Base-by-base conservation (phyloP, 2,888 invertebrate genomes). In the Colostygia pectinataria region DNA sequence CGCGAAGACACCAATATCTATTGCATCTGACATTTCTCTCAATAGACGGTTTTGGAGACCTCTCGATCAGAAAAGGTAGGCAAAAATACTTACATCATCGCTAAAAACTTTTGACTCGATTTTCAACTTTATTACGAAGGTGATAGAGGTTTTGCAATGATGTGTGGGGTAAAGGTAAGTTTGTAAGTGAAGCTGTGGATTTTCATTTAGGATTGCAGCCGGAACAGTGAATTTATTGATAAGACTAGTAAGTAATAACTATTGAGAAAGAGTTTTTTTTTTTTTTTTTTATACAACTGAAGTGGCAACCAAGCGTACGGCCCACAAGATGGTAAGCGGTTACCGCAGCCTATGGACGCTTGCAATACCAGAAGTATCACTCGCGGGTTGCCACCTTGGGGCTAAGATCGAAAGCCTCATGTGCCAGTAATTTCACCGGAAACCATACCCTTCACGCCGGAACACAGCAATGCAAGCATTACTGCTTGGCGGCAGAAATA, bases 1-100 rank as follows among this genome's bases (percentile, higher is more conserved):
- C 42, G 34, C 37, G 28, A 40, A 54, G 49, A 31, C 46, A 38
- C 45, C 50, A 36, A 54, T 54, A 40, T 52, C 49, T 45, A 55
- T 52, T 50, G 49, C 47, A 52, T 41, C 33, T 49, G 46, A 52
- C 46, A 37, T 25, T 33, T 29, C 47, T 37, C 47, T 49, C 46
- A 47, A 53, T 55, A 31, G 54, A 46, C 36, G 52, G 46, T 42
- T 45, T 50, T 39, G 49, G 43, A 13, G 37, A 33, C 34, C 34
- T 27, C 28, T 43, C 39, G 49, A 39, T 50, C 33, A 39, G 38
- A 45, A 45, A 37, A 25, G 45, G 18, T 45, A 9, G 13, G 4
- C 25, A 13, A 13, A 33, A 9, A 18, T 32, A 36, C 9, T 24
- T 37, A 3, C 15, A 7, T 18, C 9, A 9, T 10, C 12, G 12